phyloP scores from a whole-genome alignment of 2,797 vertebrate species.

The Eurystomus glaucurus region DNA sequence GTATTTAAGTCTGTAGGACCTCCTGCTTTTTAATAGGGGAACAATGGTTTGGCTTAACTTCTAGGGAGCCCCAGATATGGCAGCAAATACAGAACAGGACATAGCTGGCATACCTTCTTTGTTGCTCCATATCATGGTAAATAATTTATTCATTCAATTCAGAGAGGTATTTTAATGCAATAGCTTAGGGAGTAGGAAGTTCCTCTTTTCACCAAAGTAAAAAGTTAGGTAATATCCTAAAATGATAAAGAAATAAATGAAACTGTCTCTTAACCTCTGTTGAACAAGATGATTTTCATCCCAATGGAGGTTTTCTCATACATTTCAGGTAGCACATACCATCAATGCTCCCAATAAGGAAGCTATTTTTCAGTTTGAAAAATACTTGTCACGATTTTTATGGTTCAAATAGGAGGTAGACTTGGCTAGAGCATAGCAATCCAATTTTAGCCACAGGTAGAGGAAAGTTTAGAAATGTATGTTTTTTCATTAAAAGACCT shows the following conservation, averaged over 20 bases:
- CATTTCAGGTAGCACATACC: neutral
- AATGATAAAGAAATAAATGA: neutral
- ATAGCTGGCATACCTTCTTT: neutral
- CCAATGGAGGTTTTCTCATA: neutral
- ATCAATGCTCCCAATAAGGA: neutral
- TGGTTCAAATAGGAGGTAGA: neutral
- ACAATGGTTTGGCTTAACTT: neutral
- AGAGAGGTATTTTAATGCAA: neutral
- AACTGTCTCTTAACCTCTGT: neutral
- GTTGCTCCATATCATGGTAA: neutral
- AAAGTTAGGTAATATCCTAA: neutral
- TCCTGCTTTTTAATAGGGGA: neutral
- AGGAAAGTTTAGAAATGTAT: neutral
- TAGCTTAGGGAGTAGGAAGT: neutral
- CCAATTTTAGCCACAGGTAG: conserved; percentile 10
- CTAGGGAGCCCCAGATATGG: rapidly evolving
- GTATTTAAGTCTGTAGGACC: neutral
- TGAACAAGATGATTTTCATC: neutral
- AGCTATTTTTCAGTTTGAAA: neutral
- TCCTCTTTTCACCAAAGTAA: neutral
- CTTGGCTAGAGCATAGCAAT: neutral
- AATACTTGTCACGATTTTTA: neutral
- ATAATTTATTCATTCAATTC: neutral
- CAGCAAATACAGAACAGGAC: neutral
- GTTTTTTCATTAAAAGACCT: conserved; percentile 23